These are phyloP conservation scores for Hirtodrosophila histrioides DNA, from an alignment of 2,888 invertebrate genomes.

Conservation along the genomic window DNA sequence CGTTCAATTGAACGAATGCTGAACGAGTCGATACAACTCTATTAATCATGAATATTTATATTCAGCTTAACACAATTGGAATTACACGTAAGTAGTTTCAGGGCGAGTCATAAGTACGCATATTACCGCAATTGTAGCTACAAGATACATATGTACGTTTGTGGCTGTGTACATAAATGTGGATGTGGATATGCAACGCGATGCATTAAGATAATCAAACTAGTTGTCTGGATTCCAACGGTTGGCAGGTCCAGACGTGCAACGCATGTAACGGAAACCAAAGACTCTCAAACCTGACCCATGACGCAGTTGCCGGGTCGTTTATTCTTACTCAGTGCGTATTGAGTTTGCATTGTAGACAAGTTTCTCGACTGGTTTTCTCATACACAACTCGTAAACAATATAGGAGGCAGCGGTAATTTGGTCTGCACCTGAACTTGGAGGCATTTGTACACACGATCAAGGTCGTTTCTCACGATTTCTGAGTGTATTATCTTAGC, in stretches of 20 bases:
- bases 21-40: no score
- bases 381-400: conserved; percentile 9
- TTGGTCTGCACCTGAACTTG: conserved; percentile 74
- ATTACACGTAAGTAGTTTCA: conserved; percentile 33
- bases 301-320: conserved; percentile 60
- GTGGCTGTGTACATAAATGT: conserved; percentile 3
- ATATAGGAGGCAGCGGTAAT: conserved; percentile 14
- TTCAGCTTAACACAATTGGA: conserved; percentile 29
- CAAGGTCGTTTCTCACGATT: conserved; percentile 47
- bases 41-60: no score
- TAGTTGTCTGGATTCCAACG: conserved; percentile 39
- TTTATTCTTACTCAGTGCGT: conserved; percentile 61
- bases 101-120: conserved; percentile 41
- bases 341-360: conserved; percentile 37
- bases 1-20: no score
- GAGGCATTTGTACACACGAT: conserved; percentile 49
- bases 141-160: conserved; percentile 11
- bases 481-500: background rate
- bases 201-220: conserved; percentile 53
- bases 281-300: conserved; percentile 45
- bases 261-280: conserved; percentile 40
- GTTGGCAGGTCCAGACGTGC: conserved; percentile 16
- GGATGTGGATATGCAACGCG: background rate
- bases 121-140: conserved; percentile 56
- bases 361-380: conserved; percentile 53